These are phyloP conservation scores for Lagopus muta DNA, from an alignment of 2,113 vertebrate genomes.

Conservation along the genomic window DNA sequence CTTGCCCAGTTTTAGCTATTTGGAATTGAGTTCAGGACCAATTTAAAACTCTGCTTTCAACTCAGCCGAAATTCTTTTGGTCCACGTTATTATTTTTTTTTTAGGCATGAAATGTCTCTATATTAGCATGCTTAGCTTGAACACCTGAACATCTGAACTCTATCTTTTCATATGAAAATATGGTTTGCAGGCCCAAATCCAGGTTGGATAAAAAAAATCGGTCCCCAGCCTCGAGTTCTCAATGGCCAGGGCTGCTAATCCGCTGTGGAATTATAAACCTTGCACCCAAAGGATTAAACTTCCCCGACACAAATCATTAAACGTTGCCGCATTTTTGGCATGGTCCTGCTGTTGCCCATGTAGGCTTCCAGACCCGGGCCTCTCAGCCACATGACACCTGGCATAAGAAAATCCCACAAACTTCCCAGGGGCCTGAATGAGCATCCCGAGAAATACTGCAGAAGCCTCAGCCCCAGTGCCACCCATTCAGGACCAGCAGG, in stretches of 20 bases:
- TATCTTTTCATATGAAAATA: not conserved
- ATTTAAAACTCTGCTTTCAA: not conserved
- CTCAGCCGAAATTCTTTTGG: not conserved
- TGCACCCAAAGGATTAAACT: not conserved
- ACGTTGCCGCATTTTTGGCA: not conserved
- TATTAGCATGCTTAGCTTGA: not conserved
- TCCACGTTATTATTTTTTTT: not conserved
- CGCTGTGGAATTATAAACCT: not conserved
- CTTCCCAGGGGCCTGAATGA: not conserved
- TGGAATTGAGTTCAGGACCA: not conserved
- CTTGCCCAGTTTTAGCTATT: not conserved
- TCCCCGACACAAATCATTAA: not conserved
- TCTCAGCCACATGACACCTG: not conserved
- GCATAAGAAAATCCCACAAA: not conserved
- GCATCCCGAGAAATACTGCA: not conserved
- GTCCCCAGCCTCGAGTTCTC: not conserved
- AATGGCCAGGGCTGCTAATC: conserved; percentile 1
- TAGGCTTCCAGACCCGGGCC: not conserved
- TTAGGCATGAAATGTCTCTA: not conserved
- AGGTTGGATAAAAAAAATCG: not conserved
- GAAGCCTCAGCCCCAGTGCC: not conserved
- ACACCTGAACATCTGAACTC: not conserved
- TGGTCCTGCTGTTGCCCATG: not conserved
- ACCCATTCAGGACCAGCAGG: not conserved
- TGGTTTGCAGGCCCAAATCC: not conserved